Base-by-base conservation (phyloP, 2,797 vertebrate species). In the Cirrhinus mrigala region DNA sequence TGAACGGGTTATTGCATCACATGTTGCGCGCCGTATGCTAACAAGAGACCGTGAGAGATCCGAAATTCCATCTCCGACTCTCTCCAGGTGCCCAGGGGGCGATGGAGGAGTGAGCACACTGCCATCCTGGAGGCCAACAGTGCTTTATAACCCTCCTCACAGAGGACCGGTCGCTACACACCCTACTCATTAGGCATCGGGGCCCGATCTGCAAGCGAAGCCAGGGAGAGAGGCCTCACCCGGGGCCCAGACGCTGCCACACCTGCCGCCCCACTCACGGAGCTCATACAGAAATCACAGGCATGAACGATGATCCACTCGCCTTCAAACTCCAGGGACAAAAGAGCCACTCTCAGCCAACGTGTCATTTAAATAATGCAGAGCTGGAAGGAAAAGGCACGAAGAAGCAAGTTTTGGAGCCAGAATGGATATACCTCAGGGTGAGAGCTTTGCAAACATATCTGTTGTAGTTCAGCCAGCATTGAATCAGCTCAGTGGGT, bases 121-220 rank as follows among this genome's bases (percentile, higher is more conserved):
- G 95, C 95, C 95, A 95, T 94, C 90, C 90, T 92, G 91, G 83
- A 93, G 90, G 91, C 92, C 92, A 92, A 90, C 88, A 94, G 94
- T 96, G 95, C 95, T 96, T 95, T 94, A 95, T 96, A 94, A 95
- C 93, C 75, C 85, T 29, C 88, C 91, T 93, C 94, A 94, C 93
- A 91, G 87, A 94, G 94, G 93, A 94, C 89, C 74, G 56, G 91
- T 91, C 91, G 91, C 90, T 90, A 89, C 88, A 90, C 90, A 90
- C 90, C 74, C 91, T 88, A 74, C 92, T 95, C 94, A 95, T 96
- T 95, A 95, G 92, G 92, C 91, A 92, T 92, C 92, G 90, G 93
- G 93, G 83, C 66, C 78, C 50, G 56, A 54, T 69, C 84, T 85
- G 91, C 88, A 92, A 91, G 89, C 88, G 88, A 90, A 92, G 90